Percentiles rank a stretch among this genome's conserved stretches.
Evolutionary conservation across 2,797 vertebrate species (phyloP).

Genomic region (Epinephelus awoara): DNA sequence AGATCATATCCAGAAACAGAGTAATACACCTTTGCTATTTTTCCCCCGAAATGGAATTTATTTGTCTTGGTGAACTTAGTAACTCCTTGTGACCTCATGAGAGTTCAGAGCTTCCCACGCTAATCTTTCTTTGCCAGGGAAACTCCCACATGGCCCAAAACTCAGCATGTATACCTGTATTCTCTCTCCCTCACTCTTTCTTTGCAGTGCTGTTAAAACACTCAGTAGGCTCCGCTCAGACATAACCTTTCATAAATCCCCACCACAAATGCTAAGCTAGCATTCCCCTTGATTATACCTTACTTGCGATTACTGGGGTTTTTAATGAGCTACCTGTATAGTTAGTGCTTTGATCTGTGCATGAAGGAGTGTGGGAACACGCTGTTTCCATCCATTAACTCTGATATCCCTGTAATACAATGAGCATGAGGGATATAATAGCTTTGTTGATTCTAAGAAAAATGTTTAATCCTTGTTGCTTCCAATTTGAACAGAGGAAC

Average conservation of each 20-base stretch:
- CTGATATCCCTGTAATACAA: conserved; percentile 17
- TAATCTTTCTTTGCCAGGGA: conserved; percentile 17
- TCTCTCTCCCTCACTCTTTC: neutral
- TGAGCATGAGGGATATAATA: conserved; percentile 20
- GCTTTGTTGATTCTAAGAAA: conserved; percentile 16
- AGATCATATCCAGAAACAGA: neutral
- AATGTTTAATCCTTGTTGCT: conserved; percentile 20
- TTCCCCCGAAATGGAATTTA: conserved; percentile 14
- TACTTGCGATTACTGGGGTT: conserved; percentile 22
- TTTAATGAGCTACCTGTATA: conserved; percentile 29
- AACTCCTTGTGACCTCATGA: conserved; percentile 17
- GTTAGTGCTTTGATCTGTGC: conserved; percentile 17
- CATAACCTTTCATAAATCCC: conserved; percentile 18
- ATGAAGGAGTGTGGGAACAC: conserved; percentile 48
- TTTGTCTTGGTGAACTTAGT: neutral
- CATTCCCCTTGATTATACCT: conserved; percentile 38
- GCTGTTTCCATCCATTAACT: conserved; percentile 36
- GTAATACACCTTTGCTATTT: neutral
- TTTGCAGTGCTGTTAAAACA: conserved; percentile 15
- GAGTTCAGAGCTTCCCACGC: conserved; percentile 32
- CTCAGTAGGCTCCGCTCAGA: conserved; percentile 9
- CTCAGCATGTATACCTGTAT: neutral
- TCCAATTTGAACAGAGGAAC: conserved; percentile 34
- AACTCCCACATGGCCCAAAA: conserved; percentile 24
- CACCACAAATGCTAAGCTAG: conserved; percentile 26